phyloP scores from a whole-genome alignment of 2,888 invertebrate genomes.

The Hanleya hanleyi region DNA sequence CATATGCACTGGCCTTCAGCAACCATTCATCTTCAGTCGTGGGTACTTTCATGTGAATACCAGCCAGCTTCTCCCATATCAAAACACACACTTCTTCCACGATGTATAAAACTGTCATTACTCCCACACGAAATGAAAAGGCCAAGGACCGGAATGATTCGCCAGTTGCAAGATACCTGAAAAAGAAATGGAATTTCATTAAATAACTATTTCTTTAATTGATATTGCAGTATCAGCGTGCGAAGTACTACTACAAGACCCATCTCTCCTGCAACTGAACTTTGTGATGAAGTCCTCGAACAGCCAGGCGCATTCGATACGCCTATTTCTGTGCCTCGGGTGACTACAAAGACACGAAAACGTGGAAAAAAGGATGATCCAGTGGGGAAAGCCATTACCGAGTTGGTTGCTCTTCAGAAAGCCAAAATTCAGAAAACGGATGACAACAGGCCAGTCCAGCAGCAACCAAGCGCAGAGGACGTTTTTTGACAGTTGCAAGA shows the following conservation, averaged over 20 bases:
- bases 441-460: not conserved
- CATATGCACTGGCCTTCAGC: no score
- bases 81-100: not conserved
- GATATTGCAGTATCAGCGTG: not conserved
- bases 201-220: not conserved
- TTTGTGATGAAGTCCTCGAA: no score
- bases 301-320: no score
- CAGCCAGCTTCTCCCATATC: not conserved
- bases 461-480: not conserved
- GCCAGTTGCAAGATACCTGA: conserved; percentile 3
- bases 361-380: not conserved
- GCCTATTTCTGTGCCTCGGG: no score
- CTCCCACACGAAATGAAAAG: not conserved
- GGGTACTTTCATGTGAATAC: not conserved
- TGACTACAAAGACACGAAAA: no score
- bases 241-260: no score
- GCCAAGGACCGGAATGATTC: not conserved
- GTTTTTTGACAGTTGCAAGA: not conserved
- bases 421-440: not conserved
- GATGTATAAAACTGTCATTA: not conserved
- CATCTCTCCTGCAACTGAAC: no score
- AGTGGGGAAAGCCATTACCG: not conserved
- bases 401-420: not conserved
- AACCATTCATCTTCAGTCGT: not conserved
- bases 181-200: not conserved